Evolutionary conservation across 2,113 vertebrate species (phyloP), one percentile per base, ranked within the genome.

Genomic region (Glaucidium brasilianum): DNA sequence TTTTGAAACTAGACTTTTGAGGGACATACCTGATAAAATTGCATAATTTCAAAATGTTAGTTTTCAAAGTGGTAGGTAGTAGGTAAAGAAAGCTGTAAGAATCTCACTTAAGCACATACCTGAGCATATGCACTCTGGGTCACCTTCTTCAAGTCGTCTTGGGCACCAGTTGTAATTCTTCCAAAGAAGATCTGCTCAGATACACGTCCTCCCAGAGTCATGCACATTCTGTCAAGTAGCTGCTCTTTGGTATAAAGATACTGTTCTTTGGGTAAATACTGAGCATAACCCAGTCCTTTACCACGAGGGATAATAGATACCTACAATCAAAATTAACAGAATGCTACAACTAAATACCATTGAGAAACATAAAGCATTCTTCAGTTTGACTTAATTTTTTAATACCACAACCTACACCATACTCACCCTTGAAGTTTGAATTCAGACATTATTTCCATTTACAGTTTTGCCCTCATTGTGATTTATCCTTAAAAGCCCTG

Each of bases 151-250:
- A 99, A 97, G 97, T 99, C 99, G 18, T 99, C 99, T 82, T 99
- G 99, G 11, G 99, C 99, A 11, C 99, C 99, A 0, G 99, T 99
- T 69, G 99, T 99, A 90, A 99, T 99, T 73, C 97, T 98, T 20
- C 98, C 98, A 6, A 99, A 99, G 97, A 99, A 99, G 97, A 99
- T 99, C 94, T 99, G 99, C 96, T 99, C 99, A 0, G 99, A 97
- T 21, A 99, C 99, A 0, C 99, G 98, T 3, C 99, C 99, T 6
- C 99, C 99, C 80, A 99, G 97, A 5, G 98, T 99, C 99, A 99
- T 99, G 78, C 99, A 99, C 99, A 99, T 99, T 56, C 99, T 98
- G 96, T 99, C 99, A 95, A 99, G 96, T n/a, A 99, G 98, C 97
- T 99, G 99, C 97, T 99, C 99, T 81, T 98, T 98, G 87, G 99